These are phyloP conservation scores for Lacanobia wlatinum DNA, from an alignment of 2,888 invertebrate genomes.

Conservation along the genomic window DNA sequence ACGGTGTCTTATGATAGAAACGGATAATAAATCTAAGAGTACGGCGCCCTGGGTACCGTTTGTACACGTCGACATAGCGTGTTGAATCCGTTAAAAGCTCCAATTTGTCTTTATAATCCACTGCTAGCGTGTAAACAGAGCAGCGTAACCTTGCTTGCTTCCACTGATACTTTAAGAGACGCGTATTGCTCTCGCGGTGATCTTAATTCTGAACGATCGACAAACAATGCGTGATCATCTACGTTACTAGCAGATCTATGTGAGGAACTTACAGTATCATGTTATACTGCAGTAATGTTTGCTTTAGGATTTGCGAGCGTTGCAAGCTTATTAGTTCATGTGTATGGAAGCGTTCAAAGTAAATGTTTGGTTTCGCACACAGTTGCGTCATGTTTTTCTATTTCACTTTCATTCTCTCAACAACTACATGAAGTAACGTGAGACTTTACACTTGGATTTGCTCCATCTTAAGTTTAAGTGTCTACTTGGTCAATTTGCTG, in stretches of 20 bases:
- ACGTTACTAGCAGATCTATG: constrained; percentile 48
- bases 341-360: constrained; percentile 42
- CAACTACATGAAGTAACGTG: constrained; percentile 20
- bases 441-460: constrained; percentile 29
- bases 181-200: constrained; percentile 67
- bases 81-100: constrained; percentile 65
- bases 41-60: constrained; percentile 49
- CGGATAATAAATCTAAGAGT: constrained; percentile 61
- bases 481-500: constrained; percentile 3
- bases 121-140: constrained; percentile 58
- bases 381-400: constrained; percentile 52
- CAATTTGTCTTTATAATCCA: constrained; percentile 72
- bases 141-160: constrained; percentile 53
- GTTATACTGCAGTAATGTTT: constrained; percentile 49
- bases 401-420: constrained; percentile 36
- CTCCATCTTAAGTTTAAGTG: background rate
- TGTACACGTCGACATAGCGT: constrained; percentile 51
- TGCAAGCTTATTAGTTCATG: constrained; percentile 43
- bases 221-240: constrained; percentile 81
- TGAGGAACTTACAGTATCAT: constrained; percentile 26
- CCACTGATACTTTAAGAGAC: constrained; percentile 70
- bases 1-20: constrained; percentile 54
- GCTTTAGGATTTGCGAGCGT: constrained; percentile 46
- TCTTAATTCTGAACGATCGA: constrained; percentile 69
- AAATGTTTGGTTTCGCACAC: constrained; percentile 56